A percentile compares a stretch with the other conserved stretches of the same genome.
These are phyloP conservation scores for Ceryle rudis DNA, from an alignment of 2,797 vertebrate genomes.

Conservation along the genomic window DNA sequence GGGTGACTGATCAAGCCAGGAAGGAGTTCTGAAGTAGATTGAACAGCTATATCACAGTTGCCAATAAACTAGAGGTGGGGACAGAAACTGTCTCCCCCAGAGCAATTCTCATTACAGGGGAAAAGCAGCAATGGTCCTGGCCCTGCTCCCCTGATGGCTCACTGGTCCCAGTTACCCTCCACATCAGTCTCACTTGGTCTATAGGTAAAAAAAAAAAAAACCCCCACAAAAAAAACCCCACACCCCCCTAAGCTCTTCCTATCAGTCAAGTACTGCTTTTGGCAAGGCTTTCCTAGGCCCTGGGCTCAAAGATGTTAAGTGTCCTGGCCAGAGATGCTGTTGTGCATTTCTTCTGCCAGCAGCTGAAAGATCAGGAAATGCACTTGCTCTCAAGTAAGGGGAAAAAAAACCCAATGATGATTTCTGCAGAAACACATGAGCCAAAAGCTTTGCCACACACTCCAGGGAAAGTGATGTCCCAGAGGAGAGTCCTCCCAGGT, in stretches of 20 bases:
- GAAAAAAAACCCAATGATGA: background rate
- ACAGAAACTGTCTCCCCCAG: background rate
- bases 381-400: background rate
- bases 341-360: background rate
- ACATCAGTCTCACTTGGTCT: background rate
- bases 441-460: rapidly evolving
- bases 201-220: too few species aligned
- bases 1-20: background rate
- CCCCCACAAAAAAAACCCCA: background rate
- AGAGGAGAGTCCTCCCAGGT: background rate
- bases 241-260: rapidly evolving
- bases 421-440: background rate
- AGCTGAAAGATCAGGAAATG: background rate
- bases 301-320: background rate
- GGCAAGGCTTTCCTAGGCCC: background rate
- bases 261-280: background rate
- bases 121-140: background rate
- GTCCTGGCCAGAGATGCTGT: background rate
- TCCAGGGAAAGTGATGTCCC: background rate
- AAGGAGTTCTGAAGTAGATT: background rate
- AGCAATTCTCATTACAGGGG: background rate
- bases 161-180: background rate
- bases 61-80: background rate
- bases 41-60: background rate
- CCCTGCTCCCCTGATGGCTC: background rate